Conservation (phyloP, 2,888 invertebrate genomes). For the Leptogaster cylindrica region DNA sequence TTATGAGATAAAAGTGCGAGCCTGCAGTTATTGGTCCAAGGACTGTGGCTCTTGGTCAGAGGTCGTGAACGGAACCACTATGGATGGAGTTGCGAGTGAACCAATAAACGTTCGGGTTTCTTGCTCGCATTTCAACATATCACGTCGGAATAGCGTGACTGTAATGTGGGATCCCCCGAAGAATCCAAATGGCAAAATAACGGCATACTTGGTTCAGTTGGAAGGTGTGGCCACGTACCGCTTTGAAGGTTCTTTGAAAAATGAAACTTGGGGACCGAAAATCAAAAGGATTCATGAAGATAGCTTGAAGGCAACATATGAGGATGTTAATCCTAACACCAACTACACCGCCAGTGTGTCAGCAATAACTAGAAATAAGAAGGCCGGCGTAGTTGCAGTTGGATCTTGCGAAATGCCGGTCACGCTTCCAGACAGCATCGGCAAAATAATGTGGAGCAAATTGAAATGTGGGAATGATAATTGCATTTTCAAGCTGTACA, state of each 20-base stretch:
- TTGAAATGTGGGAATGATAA: conserved; percentile 68
- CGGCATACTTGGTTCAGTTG: conserved; percentile 73
- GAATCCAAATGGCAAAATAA: conserved; percentile 79
- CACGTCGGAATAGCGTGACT: conserved; percentile 66
- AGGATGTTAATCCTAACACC: conserved; percentile 80
- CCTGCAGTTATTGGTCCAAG: conserved; percentile 79
- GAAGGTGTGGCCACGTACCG: conserved; percentile 66
- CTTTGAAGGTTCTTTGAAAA: conserved; percentile 63
- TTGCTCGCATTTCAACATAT: conserved; percentile 70
- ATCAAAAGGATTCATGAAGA: conserved; percentile 66
- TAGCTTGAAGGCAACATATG: conserved; percentile 65
- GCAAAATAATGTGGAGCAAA: conserved; percentile 66
- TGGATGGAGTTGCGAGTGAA: conserved; percentile 80
- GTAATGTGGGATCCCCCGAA: conserved; percentile 77
- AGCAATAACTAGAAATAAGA: conserved; percentile 77
- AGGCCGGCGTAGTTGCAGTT: conserved; percentile 72
- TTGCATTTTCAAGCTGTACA: conserved; percentile 75
- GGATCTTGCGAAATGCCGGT: conserved; percentile 74
- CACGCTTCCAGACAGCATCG: conserved; percentile 70
- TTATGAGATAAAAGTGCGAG: conserved; percentile 79
- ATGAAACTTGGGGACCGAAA: conserved; percentile 68
- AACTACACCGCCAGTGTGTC: conserved; percentile 80
- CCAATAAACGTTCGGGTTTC: conserved; percentile 72
- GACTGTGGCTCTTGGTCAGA: conserved; percentile 81
- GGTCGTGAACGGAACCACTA: conserved; percentile 78